Percentiles rank a stretch among this genome's conserved stretches.
Conservation (phyloP, 2,888 invertebrate species). For the Temnothorax unifasciatus region DNA sequence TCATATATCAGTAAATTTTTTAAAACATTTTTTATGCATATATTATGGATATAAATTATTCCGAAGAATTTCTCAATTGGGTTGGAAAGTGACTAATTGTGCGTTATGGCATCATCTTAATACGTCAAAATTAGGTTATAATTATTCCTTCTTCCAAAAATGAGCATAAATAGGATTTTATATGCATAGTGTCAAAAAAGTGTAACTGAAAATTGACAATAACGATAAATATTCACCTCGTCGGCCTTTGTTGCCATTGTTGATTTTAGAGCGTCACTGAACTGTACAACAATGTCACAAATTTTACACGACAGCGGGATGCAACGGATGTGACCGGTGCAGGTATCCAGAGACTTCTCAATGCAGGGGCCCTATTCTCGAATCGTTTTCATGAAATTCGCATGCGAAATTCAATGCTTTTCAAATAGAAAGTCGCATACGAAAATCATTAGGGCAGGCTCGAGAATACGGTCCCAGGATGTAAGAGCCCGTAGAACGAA, state of each 20-base stretch:
- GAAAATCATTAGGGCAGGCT: no score
- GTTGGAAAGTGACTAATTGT: not conserved
- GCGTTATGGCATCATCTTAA: not conserved
- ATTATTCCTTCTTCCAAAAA: not conserved
- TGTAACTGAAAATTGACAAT: not conserved
- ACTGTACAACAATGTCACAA: not conserved
- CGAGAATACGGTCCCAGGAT: no score
- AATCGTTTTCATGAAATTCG: no score
- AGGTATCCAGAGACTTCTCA: not conserved
- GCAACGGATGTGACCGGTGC: no score
- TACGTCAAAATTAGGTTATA: not conserved
- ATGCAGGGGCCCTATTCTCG: no score
- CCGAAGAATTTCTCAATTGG: not conserved
- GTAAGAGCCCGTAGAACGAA: no score
- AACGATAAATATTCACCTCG: slow-evolving; percentile 55
- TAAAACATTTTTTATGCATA: not conserved
- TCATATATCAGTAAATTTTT: not conserved
- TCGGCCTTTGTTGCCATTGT: slow-evolving; percentile 62
- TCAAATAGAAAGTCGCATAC: no score
- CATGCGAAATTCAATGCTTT: no score
- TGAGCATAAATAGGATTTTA: not conserved
- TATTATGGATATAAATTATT: not conserved
- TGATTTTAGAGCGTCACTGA: not conserved
- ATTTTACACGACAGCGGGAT: not conserved
- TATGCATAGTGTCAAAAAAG: not conserved